Conservation (phyloP, 2,888 invertebrate species). For the Crepidodera aurea region DNA sequence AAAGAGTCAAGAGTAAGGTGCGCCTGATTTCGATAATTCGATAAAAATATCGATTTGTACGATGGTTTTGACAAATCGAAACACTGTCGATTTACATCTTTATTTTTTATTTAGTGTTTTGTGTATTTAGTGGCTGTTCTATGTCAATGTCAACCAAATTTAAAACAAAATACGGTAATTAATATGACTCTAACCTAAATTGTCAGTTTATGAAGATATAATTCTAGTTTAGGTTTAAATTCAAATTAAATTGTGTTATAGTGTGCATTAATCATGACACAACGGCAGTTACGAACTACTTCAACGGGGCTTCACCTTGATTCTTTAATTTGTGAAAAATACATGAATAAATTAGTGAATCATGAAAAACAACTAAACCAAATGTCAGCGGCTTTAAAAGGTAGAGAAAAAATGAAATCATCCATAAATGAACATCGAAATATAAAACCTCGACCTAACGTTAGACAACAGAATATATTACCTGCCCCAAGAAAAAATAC, state of each 20-base stretch:
- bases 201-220: conserved; percentile 31
- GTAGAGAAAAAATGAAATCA: conserved; percentile 32
- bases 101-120: no score
- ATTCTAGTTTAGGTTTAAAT: conserved; percentile 30
- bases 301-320: conserved; percentile 8
- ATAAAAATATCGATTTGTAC: no score
- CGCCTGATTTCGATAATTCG: no score
- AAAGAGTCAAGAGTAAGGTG: no score
- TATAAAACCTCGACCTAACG: conserved; percentile 31
- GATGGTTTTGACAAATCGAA: no score
- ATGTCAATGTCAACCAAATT: no score
- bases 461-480: conserved; percentile 41
- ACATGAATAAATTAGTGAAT: conserved; percentile 40
- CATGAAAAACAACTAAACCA: conserved; percentile 34
- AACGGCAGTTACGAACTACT: conserved; percentile 14
- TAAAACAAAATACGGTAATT: conserved; percentile 43
- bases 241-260: conserved; percentile 35
- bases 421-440: conserved; percentile 36
- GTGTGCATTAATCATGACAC: conserved; percentile 35
- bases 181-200: conserved; percentile 41
- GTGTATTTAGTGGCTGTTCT: no score
- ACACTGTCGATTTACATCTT: no score
- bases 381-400: conserved; percentile 15
- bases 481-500: conserved; percentile 26
- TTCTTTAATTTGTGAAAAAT: conserved; percentile 41